Evolutionary conservation across 2,888 invertebrate genomes (phyloP), one percentile per base, ranked within the genome.

Genomic region (Noctua janthe): DNA sequence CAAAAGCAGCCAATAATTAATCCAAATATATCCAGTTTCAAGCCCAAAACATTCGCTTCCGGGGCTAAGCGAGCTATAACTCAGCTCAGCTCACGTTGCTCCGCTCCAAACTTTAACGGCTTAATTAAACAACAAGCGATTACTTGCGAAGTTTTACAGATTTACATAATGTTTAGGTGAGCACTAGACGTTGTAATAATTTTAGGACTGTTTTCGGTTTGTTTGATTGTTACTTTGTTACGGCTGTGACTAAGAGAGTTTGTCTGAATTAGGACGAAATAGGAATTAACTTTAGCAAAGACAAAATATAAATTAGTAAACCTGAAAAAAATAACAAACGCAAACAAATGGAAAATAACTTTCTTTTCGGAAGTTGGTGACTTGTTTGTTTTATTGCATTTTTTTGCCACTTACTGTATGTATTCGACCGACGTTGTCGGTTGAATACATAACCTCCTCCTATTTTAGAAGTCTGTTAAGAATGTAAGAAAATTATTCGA

Each of bases 61-160:
- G 5, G 11, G 56, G 72, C 70, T 66, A 51, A 76, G 51, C 73
- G 70, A 83, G 62, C 78, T 73, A 59, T 29, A 74, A 56, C 64
- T 77, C 72, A 70, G 64, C 29, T 47, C 51, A 35, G 73, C 49
- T 82, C n/a, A 54, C 15, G 62, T 47, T 47, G 67, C 51, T 43
- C 62, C 49, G 62, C 62, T 71, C 17, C 59, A 0, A 78, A 82
- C 72, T 85, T 85, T 20, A 78, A 71, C 71, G 59, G 70, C 69
- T 81, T 87, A 82, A 86, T 86, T 86, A 87, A 82, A 87, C 78
- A 79, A 87, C 79, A 80, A 78, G 77, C 84, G 78, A 86, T 86
- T 86, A 82, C 73, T 70, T 70, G 67, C 23, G 29, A 84, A 84
- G 66, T 87, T 86, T 73, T 69, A 79, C 64, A 43, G 69, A 81